Percentiles rank a stretch among this genome's conserved stretches.
phyloP scores from a whole-genome alignment of 1,140 invertebrate genomes.

The Zaprionus capensis region DNA sequence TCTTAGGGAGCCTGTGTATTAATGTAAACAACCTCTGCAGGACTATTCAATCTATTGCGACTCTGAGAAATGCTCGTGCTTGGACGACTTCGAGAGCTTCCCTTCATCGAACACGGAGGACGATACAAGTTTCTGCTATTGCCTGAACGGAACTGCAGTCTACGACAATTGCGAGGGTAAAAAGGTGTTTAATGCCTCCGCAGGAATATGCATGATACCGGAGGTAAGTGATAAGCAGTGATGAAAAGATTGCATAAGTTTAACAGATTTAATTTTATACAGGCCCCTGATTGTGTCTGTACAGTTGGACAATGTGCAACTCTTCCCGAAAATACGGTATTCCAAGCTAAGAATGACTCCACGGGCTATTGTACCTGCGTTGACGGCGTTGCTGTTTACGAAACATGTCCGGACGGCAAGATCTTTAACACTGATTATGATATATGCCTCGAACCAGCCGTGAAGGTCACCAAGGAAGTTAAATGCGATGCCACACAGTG shows the following conservation, averaged over 20 bases:
- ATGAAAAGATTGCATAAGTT: neutral
- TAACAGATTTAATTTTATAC: neutral
- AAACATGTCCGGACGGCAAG: slow-evolving; percentile 15
- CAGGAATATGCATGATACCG: slow-evolving; percentile 11
- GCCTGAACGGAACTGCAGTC: slow-evolving; percentile 15
- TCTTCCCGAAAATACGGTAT: slow-evolving; percentile 11
- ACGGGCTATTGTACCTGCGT: slow-evolving; percentile 57
- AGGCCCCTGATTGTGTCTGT: slow-evolving; percentile 57
- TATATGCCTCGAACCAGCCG: slow-evolving; percentile 4
- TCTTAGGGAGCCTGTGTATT: neutral
- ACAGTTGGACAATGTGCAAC: slow-evolving; percentile 17
- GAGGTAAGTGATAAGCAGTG: slow-evolving; percentile 27
- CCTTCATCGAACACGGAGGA: slow-evolving; percentile 30
- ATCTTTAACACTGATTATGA: neutral
- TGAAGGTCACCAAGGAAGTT: neutral
- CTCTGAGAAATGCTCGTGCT: slow-evolving; percentile 29
- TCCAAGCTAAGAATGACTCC: slow-evolving; percentile 37
- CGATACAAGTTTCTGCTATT: slow-evolving; percentile 37
- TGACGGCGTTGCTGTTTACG: slow-evolving; percentile 18
- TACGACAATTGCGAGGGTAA: slow-evolving; percentile 31
- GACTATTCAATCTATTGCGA: slow-evolving; percentile 26
- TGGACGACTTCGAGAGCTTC: slow-evolving; percentile 24
- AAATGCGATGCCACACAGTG: slow-evolving; percentile 38
- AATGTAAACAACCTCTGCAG: neutral
- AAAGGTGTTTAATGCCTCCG: slow-evolving; percentile 6